Evolutionary conservation across 2,888 invertebrate genomes (phyloP).

Genomic region (Terebella lapidaria): DNA sequence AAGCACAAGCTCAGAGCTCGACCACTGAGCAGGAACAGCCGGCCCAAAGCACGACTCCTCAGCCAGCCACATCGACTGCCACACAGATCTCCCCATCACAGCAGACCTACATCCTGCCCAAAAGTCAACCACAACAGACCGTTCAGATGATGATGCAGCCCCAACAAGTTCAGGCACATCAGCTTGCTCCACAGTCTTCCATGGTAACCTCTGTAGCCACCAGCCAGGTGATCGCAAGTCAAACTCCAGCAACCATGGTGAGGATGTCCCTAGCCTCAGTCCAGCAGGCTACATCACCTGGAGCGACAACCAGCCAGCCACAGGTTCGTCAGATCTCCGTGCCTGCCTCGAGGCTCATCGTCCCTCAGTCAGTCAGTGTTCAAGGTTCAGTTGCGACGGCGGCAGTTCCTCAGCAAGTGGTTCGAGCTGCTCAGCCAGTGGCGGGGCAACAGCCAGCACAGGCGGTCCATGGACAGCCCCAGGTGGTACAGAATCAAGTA

Average conservation of each 20-base stretch:
- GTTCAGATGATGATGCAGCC: slow-evolving; percentile 5
- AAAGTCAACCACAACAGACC: slow-evolving; percentile 9
- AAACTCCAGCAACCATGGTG: neutral
- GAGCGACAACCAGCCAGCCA: neutral
- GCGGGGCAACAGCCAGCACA: neutral
- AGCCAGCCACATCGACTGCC: neutral
- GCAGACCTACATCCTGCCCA: neutral
- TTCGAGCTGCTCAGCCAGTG: neutral
- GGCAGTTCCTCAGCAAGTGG: neutral
- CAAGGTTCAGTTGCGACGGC: too few species aligned
- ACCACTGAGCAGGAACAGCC: neutral
- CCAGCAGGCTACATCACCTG: neutral
- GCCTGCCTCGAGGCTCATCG: neutral
- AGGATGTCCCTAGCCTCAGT: neutral
- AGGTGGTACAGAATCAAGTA: neutral
- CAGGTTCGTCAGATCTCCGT: neutral
- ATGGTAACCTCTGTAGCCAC: neutral
- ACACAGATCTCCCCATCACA: neutral
- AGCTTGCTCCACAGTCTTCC: neutral
- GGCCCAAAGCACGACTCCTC: neutral
- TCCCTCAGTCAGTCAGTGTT: too few species aligned
- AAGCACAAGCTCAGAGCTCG: neutral
- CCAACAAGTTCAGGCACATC: neutral
- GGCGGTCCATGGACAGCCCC: neutral
- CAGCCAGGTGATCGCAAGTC: neutral